Evolutionary conservation across 2,113 vertebrate genomes (phyloP).

Genomic region (Hippotragus niger): DNA sequence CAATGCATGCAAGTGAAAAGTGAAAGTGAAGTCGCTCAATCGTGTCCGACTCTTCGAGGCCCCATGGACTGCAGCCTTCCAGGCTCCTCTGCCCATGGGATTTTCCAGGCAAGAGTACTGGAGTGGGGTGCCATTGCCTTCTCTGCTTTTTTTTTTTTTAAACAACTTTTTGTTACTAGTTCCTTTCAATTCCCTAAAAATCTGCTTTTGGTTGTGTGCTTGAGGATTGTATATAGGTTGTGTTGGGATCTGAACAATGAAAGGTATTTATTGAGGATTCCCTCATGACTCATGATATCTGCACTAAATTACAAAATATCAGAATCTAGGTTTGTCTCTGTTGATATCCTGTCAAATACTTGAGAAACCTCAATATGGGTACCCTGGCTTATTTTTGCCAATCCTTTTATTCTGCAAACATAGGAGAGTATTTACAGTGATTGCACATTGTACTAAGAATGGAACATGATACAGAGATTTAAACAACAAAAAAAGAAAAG

Average conservation of each 20-base stretch:
- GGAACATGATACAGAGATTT: not conserved
- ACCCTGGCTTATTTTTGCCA: slow-evolving; percentile 7
- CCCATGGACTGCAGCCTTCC: too few relatives aligned
- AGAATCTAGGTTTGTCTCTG: not conserved
- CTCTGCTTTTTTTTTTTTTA: too few relatives aligned
- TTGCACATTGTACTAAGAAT: not conserved
- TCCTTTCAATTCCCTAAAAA: not conserved
- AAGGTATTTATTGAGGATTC: not conserved
- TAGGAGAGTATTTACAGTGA: not conserved
- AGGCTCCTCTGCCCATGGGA: too few relatives aligned
- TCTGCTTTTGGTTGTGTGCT: not conserved
- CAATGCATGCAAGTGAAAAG: too few relatives aligned
- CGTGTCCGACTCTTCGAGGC: too few relatives aligned
- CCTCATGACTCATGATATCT: not conserved
- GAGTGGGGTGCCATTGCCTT: too few relatives aligned
- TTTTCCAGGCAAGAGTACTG: too few relatives aligned
- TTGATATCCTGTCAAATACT: slow-evolving; percentile 48
- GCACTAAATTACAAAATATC: slow-evolving; percentile 10
- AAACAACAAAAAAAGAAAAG: not conserved
- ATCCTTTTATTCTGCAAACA: not conserved
- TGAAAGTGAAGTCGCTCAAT: too few relatives aligned
- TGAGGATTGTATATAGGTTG: not conserved
- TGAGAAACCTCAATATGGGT: not conserved
- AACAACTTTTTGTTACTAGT: not conserved
- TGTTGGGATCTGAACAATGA: not conserved